A percentile compares a stretch with the other conserved stretches of the same genome.
phyloP scores from a whole-genome alignment of 2,113 vertebrate genomes.

The Eolophus roseicapilla region DNA sequence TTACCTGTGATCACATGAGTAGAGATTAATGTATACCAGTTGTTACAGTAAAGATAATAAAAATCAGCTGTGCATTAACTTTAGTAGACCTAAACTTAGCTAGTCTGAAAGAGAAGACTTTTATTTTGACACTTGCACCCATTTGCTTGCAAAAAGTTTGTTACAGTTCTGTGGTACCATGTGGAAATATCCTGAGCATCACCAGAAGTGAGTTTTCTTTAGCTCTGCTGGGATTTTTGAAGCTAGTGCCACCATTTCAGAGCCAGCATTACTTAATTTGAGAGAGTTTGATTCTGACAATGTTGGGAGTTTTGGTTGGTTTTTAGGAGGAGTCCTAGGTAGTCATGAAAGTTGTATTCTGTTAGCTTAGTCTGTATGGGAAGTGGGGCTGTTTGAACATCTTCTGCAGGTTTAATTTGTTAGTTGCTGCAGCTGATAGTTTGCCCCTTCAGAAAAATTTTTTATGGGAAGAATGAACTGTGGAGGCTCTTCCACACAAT shows the following conservation, averaged over 20 bases:
- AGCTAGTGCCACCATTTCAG: neutral
- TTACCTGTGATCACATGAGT: neutral
- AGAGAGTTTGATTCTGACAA: neutral
- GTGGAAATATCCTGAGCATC: neutral
- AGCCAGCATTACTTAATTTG: neutral
- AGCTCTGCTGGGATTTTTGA: neutral
- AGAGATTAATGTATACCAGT: neutral
- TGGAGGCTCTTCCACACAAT: neutral
- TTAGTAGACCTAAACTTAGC: neutral
- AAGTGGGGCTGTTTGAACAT: neutral
- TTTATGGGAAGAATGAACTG: neutral
- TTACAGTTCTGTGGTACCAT: neutral
- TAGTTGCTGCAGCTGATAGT: neutral
- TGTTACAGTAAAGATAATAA: neutral
- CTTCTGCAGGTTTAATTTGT: neutral
- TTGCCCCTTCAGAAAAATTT: neutral
- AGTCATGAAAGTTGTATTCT: neutral
- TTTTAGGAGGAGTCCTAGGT: neutral
- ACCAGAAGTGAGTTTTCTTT: neutral
- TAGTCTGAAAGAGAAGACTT: neutral
- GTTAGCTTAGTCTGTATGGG: neutral
- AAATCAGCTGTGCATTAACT: neutral
- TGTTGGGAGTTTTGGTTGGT: neutral
- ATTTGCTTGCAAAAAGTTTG: neutral
- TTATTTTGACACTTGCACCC: neutral